These are phyloP conservation scores for Pseudocheirus occidentalis DNA, from an alignment of 2,797 vertebrate genomes.

Conservation along the genomic window DNA sequence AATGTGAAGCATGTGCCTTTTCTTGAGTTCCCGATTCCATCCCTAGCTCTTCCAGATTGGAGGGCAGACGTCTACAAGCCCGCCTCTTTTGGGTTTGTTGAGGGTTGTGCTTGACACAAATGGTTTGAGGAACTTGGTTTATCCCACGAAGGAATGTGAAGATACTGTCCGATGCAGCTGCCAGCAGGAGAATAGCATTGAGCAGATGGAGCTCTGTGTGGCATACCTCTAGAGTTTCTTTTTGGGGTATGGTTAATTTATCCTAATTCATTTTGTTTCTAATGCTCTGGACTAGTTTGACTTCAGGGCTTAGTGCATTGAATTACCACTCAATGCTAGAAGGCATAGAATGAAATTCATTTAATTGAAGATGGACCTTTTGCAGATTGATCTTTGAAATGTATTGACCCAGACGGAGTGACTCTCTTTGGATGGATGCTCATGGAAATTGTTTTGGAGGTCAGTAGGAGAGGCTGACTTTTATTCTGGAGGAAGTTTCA, in stretches of 20 bases:
- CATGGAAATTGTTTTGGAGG: background rate
- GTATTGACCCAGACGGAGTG: background rate
- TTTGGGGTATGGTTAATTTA: background rate
- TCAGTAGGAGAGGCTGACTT: background rate
- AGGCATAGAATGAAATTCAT: background rate
- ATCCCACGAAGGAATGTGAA: background rate
- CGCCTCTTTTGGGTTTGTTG: slow-evolving; percentile 22
- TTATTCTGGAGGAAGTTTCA: background rate
- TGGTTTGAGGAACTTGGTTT: slow-evolving; percentile 10
- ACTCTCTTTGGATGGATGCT: background rate
- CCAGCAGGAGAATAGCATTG: background rate
- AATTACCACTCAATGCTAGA: background rate
- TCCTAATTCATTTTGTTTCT: slow-evolving; percentile 2
- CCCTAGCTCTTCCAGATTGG: background rate
- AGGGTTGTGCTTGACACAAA: background rate
- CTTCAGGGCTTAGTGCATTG: slow-evolving; percentile 1
- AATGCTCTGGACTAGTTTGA: slow-evolving; percentile 15
- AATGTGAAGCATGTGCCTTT: slow-evolving; percentile 71
- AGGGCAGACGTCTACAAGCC: slow-evolving; percentile 3
- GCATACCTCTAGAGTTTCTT: background rate
- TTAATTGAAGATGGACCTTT: background rate
- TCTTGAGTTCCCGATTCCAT: slow-evolving; percentile 15
- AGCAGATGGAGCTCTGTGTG: background rate
- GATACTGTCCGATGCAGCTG: rapidly evolving
- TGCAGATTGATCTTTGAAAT: background rate